Evolutionary conservation across 2,113 vertebrate genomes (phyloP).

Genomic region (Centropristis striata): DNA sequence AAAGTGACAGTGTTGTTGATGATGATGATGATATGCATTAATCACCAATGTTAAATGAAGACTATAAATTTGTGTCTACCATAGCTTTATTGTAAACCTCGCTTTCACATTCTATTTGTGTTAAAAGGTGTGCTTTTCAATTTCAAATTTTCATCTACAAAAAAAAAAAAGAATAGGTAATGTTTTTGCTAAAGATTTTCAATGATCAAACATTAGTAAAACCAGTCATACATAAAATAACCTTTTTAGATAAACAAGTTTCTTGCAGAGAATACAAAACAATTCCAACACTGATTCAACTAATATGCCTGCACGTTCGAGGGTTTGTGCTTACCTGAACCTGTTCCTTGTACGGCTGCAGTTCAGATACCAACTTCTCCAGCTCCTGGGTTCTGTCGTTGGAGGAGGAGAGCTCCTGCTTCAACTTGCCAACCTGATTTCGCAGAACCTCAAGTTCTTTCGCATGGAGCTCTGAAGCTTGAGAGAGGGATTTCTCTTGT

Average conservation of each 20-base stretch:
- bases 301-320: background rate
- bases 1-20: background rate
- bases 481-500: conserved; percentile 82
- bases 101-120: background rate
- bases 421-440: conserved; percentile 76
- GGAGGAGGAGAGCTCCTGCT: conserved; percentile 82
- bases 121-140: background rate
- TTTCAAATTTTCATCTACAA: background rate
- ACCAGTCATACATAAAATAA: background rate
- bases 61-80: background rate
- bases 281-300: background rate
- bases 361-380: conserved; percentile 85
- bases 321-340: conserved; percentile 83
- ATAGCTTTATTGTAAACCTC: background rate
- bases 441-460: conserved; percentile 82
- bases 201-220: background rate
- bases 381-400: conserved; percentile 81
- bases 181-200: background rate
- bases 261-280: background rate
- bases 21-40: background rate
- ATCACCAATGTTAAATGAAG: conserved; percentile 11
- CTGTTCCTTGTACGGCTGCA: conserved; percentile 88
- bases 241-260: background rate
- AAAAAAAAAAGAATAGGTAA: background rate
- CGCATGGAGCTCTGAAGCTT: conserved; percentile 82